Base-by-base conservation (phyloP, 2,888 invertebrate species). In the Tetranychus truncatus region DNA sequence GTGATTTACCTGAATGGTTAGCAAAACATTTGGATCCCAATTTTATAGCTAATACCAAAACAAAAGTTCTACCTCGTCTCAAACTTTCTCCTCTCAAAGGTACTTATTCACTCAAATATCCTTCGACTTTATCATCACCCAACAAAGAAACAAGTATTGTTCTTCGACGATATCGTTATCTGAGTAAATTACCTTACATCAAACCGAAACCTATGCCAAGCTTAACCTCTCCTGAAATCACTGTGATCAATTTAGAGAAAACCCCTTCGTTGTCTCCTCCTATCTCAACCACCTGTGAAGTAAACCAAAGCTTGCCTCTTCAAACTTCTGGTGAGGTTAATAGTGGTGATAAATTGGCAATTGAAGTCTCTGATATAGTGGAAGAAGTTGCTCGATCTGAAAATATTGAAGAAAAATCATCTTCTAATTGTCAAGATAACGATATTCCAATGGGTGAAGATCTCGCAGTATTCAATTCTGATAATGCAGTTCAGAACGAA, bases 91-190 rank as follows among this genome's bases (percentile, higher is more conserved):
- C 69, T 9, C 34, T 21, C n/a, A 69, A 69, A 24, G 20, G 21
- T 69, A 11, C n/a, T 11, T n/a, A 20, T 6, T 24, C 69, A 8
- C 34, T 24, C 15, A 69, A 69, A 69, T 24, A n/a, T 24, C 69
- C 69, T 11, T 20, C 21, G 7, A 69, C 11, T 20, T 11, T 21
- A 24, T 72, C 55, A 45, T 75, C 75, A 1, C 74, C 74, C 45
- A 44, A 65, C 6, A 75, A 75, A n/a, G 65, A 75, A 34, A 72
- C 72, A 1, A 72, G 55, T 72, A 65, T 71, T 11, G 71, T 72
- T 15, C 34, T 75, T 8, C 69, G 71, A 11, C 69, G 71, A 55
- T 75, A 71, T 75, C 71, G 71, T 34, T 66, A 75, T 65, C 55
- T 75, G 6, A 75, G 55, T 66, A 55, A 72, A 66, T 18, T 75